Evolutionary conservation across 2,113 vertebrate species (phyloP).

Genomic region (Anhinga rufa): DNA sequence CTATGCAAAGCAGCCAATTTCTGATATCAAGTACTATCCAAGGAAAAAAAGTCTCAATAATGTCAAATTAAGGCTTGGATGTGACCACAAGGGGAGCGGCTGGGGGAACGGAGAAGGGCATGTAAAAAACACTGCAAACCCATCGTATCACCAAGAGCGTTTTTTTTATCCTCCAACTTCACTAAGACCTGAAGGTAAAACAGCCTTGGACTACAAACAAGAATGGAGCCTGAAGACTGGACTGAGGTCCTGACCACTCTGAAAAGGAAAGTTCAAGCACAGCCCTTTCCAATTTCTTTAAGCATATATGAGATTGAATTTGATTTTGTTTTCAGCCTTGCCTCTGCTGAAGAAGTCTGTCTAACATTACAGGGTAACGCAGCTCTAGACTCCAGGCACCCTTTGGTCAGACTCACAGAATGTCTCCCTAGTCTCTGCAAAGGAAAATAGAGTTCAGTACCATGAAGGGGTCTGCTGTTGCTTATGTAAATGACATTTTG

Average conservation of each 20-base stretch:
- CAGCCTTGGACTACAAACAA: background rate
- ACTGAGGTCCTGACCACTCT: background rate
- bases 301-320: background rate
- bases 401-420: background rate
- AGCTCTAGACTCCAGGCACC: background rate
- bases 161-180: background rate
- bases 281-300: background rate
- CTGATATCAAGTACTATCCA: background rate
- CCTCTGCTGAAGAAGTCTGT: background rate
- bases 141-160: background rate
- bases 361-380: background rate
- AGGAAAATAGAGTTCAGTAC: background rate
- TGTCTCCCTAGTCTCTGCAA: background rate
- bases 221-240: background rate
- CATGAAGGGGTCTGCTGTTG: background rate
- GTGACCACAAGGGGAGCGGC: background rate
- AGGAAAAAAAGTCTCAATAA: background rate
- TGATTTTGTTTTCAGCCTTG: background rate
- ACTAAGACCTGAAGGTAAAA: background rate
- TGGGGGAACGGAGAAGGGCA: background rate
- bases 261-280: background rate
- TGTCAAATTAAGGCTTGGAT: background rate
- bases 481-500: slow-evolving; percentile 44
- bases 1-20: background rate
- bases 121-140: background rate